phyloP scores from a whole-genome alignment of 92 coral and sea anemone genomes.

The Nematostella vectensis region DNA sequence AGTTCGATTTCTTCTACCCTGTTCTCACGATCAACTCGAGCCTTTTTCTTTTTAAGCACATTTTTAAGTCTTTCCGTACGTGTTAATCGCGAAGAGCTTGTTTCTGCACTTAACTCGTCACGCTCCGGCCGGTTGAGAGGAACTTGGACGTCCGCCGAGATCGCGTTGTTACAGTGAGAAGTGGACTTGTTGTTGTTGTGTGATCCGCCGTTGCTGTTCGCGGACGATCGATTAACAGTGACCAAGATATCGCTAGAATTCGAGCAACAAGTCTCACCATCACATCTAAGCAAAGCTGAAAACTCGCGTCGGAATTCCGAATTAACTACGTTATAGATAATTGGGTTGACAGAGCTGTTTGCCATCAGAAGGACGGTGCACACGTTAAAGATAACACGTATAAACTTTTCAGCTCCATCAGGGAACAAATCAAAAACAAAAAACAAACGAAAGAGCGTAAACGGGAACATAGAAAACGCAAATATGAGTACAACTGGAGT shows the following conservation, averaged over 20 bases:
- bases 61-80: not conserved
- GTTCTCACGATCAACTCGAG: not conserved
- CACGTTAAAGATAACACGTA: conserved; percentile 27
- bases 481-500: conserved; percentile 84
- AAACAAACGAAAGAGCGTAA: conserved; percentile 21
- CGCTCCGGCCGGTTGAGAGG: not conserved
- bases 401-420: conserved; percentile 5
- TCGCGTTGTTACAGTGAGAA: not conserved
- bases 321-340: conserved; percentile 72
- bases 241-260: conserved; percentile 27
- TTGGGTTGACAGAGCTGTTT: conserved; percentile 69
- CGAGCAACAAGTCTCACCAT: conserved; percentile 25
- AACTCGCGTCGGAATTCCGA: conserved; percentile 88
- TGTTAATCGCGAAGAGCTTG: not conserved
- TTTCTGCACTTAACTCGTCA: too few relatives aligned
- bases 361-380: conserved; percentile 32
- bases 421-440: conserved; percentile 14
- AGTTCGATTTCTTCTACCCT: conserved; percentile 1
- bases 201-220: not conserved
- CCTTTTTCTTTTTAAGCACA: not conserved
- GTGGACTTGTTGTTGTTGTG: conserved; percentile 10
- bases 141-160: not conserved
- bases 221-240: conserved; percentile 31
- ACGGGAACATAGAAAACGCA: conserved; percentile 63
- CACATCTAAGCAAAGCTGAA: conserved; percentile 31